phyloP scores from a whole-genome alignment of 2,888 invertebrate species.

The Dolichopus griseipennis region DNA sequence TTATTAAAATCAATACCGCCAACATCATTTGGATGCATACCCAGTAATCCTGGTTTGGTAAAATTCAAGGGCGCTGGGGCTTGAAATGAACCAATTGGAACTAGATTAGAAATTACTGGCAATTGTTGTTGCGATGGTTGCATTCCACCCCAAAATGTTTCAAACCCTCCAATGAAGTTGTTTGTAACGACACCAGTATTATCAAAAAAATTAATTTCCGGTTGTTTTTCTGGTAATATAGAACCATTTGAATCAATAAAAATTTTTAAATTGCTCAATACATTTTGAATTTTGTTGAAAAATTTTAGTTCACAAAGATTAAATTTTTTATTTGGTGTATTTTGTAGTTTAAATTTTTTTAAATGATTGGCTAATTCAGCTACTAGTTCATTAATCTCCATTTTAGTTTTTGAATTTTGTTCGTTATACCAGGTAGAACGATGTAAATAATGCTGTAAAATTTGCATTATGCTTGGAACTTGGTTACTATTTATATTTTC shows the following conservation, averaged over 20 bases:
- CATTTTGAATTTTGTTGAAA: constrained; percentile 7
- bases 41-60: constrained; percentile 12
- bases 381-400: constrained; percentile 15
- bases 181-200: no score
- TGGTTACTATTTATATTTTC: not conserved
- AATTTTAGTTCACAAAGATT: not conserved
- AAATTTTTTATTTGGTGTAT: not conserved
- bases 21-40: not conserved
- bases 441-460: constrained; percentile 16
- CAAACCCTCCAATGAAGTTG: no score
- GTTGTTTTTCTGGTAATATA: not conserved
- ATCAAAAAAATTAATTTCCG: no score
- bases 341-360: constrained; percentile 13
- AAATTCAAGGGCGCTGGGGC: not conserved
- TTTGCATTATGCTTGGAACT: constrained; percentile 10
- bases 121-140: not conserved
- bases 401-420: constrained; percentile 18
- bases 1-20: no score
- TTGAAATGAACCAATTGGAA: not conserved
- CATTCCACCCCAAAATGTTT: no score
- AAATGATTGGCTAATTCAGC: constrained; percentile 11
- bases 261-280: constrained; percentile 10
- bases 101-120: no score
- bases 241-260: constrained; percentile 11
- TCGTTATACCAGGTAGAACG: constrained; percentile 20